These are phyloP conservation scores for Pterocles gutturalis DNA, from an alignment of 2,113 vertebrate species.

Conservation along the genomic window DNA sequence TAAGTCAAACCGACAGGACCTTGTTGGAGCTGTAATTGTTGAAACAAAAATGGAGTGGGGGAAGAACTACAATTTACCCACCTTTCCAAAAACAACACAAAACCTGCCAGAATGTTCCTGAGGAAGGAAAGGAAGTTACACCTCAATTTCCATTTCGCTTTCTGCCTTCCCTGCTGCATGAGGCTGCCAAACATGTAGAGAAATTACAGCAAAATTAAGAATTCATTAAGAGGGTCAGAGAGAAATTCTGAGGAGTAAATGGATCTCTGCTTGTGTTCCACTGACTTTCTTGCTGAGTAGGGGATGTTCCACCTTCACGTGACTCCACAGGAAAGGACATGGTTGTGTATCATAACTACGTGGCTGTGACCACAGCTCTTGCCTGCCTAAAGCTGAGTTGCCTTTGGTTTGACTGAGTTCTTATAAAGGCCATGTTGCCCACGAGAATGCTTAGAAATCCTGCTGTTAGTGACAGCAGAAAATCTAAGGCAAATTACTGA, in stretches of 20 bases:
- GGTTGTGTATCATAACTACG: neutral
- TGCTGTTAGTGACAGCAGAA: neutral
- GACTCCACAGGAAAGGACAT: neutral
- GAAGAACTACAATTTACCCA: neutral
- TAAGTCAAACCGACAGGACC: constrained; percentile 50
- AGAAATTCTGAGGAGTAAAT: neutral
- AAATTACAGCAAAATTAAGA: neutral
- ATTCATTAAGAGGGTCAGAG: neutral
- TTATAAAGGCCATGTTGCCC: neutral
- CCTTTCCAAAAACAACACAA: constrained; percentile 64
- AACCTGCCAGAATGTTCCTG: constrained; percentile 30
- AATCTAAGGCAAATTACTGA: neutral
- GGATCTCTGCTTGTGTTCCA: neutral
- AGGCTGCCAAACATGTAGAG: neutral
- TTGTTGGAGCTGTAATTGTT: constrained; percentile 18
- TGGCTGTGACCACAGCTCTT: neutral
- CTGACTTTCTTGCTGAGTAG: accelerated
- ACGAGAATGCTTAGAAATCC: neutral
- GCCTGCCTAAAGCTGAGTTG: neutral
- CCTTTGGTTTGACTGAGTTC: neutral
- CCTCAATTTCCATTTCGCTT: neutral
- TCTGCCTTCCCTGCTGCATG: neutral
- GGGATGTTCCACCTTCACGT: accelerated
- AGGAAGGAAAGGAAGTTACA: neutral
- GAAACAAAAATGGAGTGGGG: constrained; percentile 16